Base-by-base conservation (phyloP, 2,888 invertebrate genomes). In the Sicus ferrugineus region DNA sequence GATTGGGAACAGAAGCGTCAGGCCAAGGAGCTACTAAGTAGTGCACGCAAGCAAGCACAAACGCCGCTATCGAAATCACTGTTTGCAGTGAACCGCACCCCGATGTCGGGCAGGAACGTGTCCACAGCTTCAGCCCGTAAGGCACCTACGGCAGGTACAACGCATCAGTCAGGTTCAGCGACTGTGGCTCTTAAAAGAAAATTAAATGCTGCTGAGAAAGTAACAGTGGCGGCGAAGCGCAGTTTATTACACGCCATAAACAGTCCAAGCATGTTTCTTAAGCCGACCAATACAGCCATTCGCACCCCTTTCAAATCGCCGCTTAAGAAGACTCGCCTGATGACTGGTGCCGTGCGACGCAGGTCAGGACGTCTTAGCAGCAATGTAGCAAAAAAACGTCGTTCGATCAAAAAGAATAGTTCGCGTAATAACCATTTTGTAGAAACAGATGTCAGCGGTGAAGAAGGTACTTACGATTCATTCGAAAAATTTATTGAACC, bases 1-100 rank as follows among this genome's bases (percentile, higher is more conserved):
- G 88, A 90, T 14, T 90, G 90, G 89, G 88, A 89, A 68, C 85
- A 87, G 0, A 88, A 89, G 28, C 78, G 78, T 0, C 75, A 74
- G 31, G 77, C 79, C 61, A 83, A 83, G 48, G 84, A 82, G 65
- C 76, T 78, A 28, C 56, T 78, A 2, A 81, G 78, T 72, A 89
- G 90, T 78, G 87, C 88, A 3, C 80, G 85, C 3, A 85, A 84
- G 70, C 78, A 81, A 52, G 75, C 73, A 0, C 73, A 72, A 38
- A 64, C 52, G 31, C 28, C 48, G 2, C 26, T n/a, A n/a, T n/a
- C n/a, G 2, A 71, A 72, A 50, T 56, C 69, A 6, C 71, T 71
- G 26, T 62, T 69, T 0, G 58, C 28, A 3, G 58, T 61, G 2
- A 68, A 69, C n/a, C 77, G 78, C 2, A 83, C 82, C 1, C 83